A percentile compares a stretch with the other conserved stretches of the same genome.
These are phyloP conservation scores for Pionites leucogaster DNA, from an alignment of 2,113 vertebrate genomes.

Conservation along the genomic window DNA sequence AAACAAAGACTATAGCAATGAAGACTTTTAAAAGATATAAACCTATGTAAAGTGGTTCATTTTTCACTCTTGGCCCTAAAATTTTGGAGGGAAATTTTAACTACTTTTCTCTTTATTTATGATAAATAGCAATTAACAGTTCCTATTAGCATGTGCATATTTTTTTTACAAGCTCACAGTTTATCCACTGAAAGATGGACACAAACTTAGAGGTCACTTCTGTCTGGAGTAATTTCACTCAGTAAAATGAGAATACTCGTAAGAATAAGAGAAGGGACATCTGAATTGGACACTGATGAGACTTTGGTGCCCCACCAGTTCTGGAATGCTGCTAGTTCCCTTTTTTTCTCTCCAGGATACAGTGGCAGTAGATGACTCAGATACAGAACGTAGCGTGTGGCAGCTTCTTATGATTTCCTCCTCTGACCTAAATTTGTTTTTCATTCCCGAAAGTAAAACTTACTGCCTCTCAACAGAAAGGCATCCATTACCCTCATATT, in stretches of 20 bases:
- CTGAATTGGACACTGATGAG: neutral
- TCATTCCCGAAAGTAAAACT: neutral
- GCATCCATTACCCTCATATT: neutral
- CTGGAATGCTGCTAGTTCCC: neutral
- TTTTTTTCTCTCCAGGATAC: neutral
- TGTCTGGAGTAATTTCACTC: neutral
- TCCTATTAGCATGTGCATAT: neutral
- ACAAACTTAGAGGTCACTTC: neutral
- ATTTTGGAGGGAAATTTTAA: neutral
- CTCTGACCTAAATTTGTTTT: neutral
- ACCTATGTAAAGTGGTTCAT: neutral
- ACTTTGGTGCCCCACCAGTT: neutral
- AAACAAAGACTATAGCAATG: slow-evolving; percentile 45
- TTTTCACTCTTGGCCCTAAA: neutral
- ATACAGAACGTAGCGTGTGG: neutral
- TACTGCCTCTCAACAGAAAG: neutral
- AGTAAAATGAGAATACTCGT: neutral
- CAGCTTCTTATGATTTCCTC: neutral
- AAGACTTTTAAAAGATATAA: neutral
- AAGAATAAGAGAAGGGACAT: neutral
- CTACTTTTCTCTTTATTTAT: neutral
- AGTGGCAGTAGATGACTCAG: neutral
- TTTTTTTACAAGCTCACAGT: neutral
- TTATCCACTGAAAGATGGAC: neutral
- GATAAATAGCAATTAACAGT: neutral